Base-by-base conservation (phyloP, 2,888 invertebrate species). In the Ophioninae sp. region DNA sequence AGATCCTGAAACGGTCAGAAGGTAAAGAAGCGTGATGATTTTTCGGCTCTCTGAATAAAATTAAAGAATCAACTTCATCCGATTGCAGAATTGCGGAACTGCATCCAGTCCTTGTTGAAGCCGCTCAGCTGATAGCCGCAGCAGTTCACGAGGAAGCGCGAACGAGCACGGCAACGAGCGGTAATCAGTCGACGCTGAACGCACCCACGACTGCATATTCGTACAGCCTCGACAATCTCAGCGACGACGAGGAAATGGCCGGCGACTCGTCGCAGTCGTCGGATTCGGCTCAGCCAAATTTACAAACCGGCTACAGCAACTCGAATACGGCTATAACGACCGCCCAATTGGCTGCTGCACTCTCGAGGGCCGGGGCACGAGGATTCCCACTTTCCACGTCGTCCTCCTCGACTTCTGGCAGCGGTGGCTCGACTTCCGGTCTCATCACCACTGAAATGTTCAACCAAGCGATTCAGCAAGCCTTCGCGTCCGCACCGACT, bases 371-470 rank as follows among this genome's bases (percentile, higher is more conserved):
- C 13, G 93, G 93, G 37, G 92, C 91, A 64, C 89, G 89, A 44
- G 84, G 87, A 76, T 87, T 89, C 61, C 88, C 88, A 2, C 74
- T 87, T n/a, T 87, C 88, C 7, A 86, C 86, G 23, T 88, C 90
- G 30, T 87, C 89, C 6, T 88, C 91, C 8, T 87, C 89, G 30
- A 87, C 89, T 1, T 82, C 86, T 7, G 84, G 88, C 17, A 81
- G 89, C 5, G 89, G 88, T 76, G 85, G 68, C 20, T 88, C 87
- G 65, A 89, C 89, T 50, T 91, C 91, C 7, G 89, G 89, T 23
- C 88, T 95, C 62, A 97, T 97, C 74, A 96, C 97, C 0, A 94
- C 95, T 0, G 97, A 97, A 90, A 96, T 97, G 95, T 96, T 97
- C 90, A 96, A 95, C 74, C 96, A 95, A 91, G 97, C 97, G 6